Conservation (phyloP, 1,140 invertebrate species). For the Pachypeltis micranthus region DNA sequence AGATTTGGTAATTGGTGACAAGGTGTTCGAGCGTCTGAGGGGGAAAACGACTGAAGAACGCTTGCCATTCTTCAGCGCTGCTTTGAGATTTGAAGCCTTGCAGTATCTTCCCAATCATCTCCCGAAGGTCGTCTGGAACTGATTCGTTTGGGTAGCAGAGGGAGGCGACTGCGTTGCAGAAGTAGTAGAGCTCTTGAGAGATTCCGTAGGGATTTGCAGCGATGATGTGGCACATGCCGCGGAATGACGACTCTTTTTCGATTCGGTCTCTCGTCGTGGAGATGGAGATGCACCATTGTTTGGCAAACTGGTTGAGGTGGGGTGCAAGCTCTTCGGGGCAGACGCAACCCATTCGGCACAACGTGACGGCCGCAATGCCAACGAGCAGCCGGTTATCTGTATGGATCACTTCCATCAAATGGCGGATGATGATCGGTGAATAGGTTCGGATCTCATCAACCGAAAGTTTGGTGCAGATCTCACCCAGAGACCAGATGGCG, state of each 20-base stretch:
- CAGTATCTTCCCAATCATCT: slow-evolving; percentile 30
- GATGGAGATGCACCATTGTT: slow-evolving; percentile 84
- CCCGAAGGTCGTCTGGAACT: slow-evolving; percentile 27
- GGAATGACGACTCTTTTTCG: slow-evolving; percentile 12
- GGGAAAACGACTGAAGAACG: slow-evolving; percentile 31
- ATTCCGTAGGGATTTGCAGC: slow-evolving; percentile 30
- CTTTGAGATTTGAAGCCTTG: slow-evolving; percentile 29
- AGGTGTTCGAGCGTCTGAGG: slow-evolving; percentile 30
- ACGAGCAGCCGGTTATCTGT: slow-evolving; percentile 73
- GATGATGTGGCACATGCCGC: slow-evolving; percentile 23
- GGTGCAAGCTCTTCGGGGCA: slow-evolving; percentile 99
- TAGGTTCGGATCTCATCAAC: slow-evolving; percentile 85
- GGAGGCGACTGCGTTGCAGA: slow-evolving; percentile 34
- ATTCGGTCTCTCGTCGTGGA: neutral
- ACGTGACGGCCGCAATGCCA: slow-evolving; percentile 90
- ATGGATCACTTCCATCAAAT: slow-evolving; percentile 93
- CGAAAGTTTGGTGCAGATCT: slow-evolving; percentile 95
- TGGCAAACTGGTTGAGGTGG: slow-evolving; percentile 98
- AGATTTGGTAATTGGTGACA: slow-evolving; percentile 23
- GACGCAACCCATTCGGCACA: slow-evolving; percentile 99
- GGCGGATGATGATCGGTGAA: slow-evolving; percentile 75
- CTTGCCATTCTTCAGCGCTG: slow-evolving; percentile 30
- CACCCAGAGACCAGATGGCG: slow-evolving; percentile 96
- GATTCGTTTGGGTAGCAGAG: slow-evolving; percentile 29
- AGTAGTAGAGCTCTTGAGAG: slow-evolving; percentile 32